Evolutionary conservation across 92 coral and sea anemone species (phyloP).

Genomic region (Nematostella vectensis): DNA sequence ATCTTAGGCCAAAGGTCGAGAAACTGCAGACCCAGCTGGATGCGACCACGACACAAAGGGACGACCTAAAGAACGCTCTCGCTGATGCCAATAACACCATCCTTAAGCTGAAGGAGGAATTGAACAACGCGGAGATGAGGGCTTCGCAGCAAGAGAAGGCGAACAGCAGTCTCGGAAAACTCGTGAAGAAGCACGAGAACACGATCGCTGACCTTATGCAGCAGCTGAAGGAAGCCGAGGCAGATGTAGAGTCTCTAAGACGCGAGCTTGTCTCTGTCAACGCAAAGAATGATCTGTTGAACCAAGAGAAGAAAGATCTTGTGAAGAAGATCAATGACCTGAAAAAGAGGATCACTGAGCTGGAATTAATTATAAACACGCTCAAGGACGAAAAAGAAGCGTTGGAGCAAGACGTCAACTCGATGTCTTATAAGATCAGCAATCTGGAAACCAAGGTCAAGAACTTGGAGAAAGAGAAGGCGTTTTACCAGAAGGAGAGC

Average conservation of each 20-base stretch:
- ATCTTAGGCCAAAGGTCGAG: constrained; percentile 38
- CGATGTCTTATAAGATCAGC: constrained; percentile 56
- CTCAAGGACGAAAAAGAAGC: constrained; percentile 53
- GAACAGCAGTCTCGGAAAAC: constrained; percentile 58
- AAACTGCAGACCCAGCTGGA: constrained; percentile 55
- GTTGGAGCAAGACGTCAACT: constrained; percentile 54
- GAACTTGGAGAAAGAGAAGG: constrained; percentile 53
- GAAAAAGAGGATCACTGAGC: constrained; percentile 32
- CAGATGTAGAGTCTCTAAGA: constrained; percentile 39
- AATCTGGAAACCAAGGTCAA: constrained; percentile 45
- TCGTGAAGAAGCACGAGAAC: constrained; percentile 59
- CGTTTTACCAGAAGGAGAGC: constrained; percentile 43
- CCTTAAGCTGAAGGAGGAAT: constrained; percentile 38
- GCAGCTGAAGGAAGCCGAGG: constrained; percentile 48
- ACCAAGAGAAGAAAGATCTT: constrained; percentile 42
- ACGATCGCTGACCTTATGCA: constrained; percentile 31
- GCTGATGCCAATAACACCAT: constrained; percentile 41
- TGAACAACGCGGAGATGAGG: constrained; percentile 38
- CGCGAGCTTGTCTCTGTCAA: constrained; percentile 50
- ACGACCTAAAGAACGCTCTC: constrained; percentile 51
- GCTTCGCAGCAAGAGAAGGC: constrained; percentile 71
- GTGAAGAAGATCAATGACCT: constrained; percentile 36
- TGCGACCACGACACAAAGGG: constrained; percentile 53
- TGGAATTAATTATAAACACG: constrained; percentile 24
- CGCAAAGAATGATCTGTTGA: constrained; percentile 51